These are phyloP conservation scores for Scolopax rusticola DNA, from an alignment of 2,797 vertebrate species.

Conservation along the genomic window DNA sequence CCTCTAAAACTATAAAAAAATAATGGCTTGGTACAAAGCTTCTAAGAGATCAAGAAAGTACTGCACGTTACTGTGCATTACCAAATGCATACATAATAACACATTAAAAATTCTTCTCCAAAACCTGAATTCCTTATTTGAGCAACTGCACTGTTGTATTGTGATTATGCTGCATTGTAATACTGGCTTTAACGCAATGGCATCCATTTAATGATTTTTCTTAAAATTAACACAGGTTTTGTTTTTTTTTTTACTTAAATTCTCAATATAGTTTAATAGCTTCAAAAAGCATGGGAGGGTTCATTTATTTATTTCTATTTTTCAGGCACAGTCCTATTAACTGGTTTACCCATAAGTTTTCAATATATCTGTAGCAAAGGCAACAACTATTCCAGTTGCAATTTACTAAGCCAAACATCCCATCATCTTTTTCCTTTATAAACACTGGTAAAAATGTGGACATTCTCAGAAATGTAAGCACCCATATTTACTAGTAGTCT, in stretches of 20 bases:
- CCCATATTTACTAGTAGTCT: background rate
- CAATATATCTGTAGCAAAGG: background rate
- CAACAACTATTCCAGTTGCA: background rate
- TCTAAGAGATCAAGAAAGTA: background rate
- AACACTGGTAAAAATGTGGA: background rate
- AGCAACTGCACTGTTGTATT: background rate
- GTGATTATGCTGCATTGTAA: background rate
- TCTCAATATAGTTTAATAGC: background rate
- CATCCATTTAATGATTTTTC: background rate
- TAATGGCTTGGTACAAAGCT: background rate
- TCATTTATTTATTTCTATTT: background rate
- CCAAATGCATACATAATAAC: background rate
- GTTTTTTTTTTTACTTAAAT: background rate
- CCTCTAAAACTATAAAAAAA: background rate
- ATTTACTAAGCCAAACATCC: background rate
- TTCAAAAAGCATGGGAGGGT: background rate
- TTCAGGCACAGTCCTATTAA: background rate
- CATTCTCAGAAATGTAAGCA: background rate
- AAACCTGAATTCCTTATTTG: background rate
- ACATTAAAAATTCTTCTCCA: accelerated
- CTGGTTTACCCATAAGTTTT: background rate
- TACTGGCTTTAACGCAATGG: background rate
- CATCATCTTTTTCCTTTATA: background rate
- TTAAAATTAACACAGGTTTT: background rate
- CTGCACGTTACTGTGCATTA: background rate